Conservation (phyloP, 2,888 invertebrate species). For the Heliconius ismenius region DNA sequence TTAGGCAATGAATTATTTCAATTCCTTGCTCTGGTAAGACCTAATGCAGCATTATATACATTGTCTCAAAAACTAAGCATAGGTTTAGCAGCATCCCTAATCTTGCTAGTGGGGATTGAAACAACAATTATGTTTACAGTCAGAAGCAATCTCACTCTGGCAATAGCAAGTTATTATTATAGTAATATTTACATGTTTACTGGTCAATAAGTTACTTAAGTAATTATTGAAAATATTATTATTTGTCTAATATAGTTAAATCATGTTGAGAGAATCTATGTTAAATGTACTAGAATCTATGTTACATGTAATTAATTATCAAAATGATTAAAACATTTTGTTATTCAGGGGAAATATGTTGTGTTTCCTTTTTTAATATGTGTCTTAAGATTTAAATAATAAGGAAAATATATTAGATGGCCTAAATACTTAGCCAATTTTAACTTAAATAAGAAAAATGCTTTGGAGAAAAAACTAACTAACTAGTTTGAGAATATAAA, state of each 20-base stretch:
- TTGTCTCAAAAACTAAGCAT: too few species aligned
- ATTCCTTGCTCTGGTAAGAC: too few species aligned
- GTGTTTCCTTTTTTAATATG: not conserved
- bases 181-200: not conserved
- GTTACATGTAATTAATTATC: not conserved
- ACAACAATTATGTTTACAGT: too few species aligned
- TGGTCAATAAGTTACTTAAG: not conserved
- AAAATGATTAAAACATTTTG: not conserved
- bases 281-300: not conserved
- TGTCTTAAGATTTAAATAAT: not conserved
- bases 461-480: too few species aligned
- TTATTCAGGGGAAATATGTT: not conserved
- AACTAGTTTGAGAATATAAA: too few species aligned
- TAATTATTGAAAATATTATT: not conserved
- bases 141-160: too few species aligned
- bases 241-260: not conserved
- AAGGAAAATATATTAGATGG: not conserved
- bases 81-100: too few species aligned
- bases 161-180: too few species aligned
- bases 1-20: not conserved
- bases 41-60: too few species aligned
- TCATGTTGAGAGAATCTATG: not conserved
- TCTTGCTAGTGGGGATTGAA: too few species aligned
- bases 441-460: too few species aligned
- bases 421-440: too few species aligned